Base-by-base conservation (phyloP, 2,113 vertebrate species). In the Gulo gulo region DNA sequence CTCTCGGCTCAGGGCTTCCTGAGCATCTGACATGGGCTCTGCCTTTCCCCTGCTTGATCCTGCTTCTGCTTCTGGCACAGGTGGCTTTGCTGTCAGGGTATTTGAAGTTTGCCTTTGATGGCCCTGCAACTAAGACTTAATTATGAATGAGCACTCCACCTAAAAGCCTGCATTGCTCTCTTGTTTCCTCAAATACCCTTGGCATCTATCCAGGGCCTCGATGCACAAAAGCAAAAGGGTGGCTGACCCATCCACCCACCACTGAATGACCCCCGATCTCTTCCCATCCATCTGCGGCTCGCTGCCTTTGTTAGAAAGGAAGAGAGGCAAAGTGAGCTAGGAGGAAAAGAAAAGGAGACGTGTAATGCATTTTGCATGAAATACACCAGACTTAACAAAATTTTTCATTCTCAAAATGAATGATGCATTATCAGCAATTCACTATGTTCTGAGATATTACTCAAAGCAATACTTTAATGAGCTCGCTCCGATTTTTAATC, bases 61-160 rank as follows among this genome's bases (percentile, higher is more conserved):
- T 86, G 42, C 31, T 50, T 94, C 89, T 88, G 87, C 36, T 92
- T 97, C 94, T 79, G 86, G 52, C 96, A 93, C 52, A 95, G 80
- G 81, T 69, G 50, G 45, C 85, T 94, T 90, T 91, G 76, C 76
- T 81, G 79, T 91, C 76, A 92, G 76, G 73, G 52, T 88, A 61
- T 82, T 92, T 95, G 88, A 79, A 94, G 73, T 94, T 91, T 96
- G 78, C 88, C 73, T 97, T 98, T 97, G 85, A 97, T 79, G 87
- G 69, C 18, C 81, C 26, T 97, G 96, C 76, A 93, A 79, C 71
- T 81, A 95, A 97, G 57, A 85, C 71, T 95, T 96, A 98, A 96
- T 97, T 98, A 96, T 91, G 85, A 84, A 93, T 93, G 76, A 96
- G 20, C 52, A 81, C 26, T 88, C 93, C 74, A 52, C 45, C 63